Base-by-base conservation (phyloP, 2,797 vertebrate genomes). In the Dicrostonyx torquatus region DNA sequence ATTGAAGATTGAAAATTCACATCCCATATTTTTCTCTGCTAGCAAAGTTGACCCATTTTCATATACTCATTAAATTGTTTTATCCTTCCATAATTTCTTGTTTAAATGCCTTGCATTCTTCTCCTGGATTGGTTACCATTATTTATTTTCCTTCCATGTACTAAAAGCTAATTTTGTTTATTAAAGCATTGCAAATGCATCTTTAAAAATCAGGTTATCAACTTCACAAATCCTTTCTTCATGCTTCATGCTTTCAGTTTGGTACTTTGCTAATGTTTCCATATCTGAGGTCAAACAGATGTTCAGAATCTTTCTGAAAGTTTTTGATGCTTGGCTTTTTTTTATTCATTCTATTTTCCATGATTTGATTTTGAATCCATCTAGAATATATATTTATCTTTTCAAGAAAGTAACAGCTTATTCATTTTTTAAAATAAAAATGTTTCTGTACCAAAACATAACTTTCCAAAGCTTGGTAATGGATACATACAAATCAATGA, bases 281-380 rank as follows among this genome's bases (percentile, higher is more conserved):
- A 55, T 73, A 79, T 84, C 43, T 70, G 62, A 94, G 43, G 55
- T 70, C 40, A 92, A 86, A 68, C 80, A 92, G n/a, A 91, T 90
- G 22, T 70, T 92, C 43, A 17, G 68, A 85, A 70, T 50, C 68
- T 82, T 62, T 75, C 73, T 58, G 48, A 48, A 94, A 79, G 31
- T 88, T 73, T 66, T 66, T 89, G 77, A 79, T 48, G 40, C 70
- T 79, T 94, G 37, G 2, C 24, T 18, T 31, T 43, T 60, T 92
- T 58, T 62, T 84, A 14, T 50, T 76, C 66, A 45, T 66, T 92
- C 68, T 37, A 66, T 22, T 92, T 68, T 68, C 48, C 29, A 37
- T 85, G n/a, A 29, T 80, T 55, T 88, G 72, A 58, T 78, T 82
- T 86, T 45, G n/a, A 87, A 70, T 37, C 50, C 26, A 60, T 60